Conservation (phyloP, 2,888 invertebrate species). For the Rhagonycha lutea region DNA sequence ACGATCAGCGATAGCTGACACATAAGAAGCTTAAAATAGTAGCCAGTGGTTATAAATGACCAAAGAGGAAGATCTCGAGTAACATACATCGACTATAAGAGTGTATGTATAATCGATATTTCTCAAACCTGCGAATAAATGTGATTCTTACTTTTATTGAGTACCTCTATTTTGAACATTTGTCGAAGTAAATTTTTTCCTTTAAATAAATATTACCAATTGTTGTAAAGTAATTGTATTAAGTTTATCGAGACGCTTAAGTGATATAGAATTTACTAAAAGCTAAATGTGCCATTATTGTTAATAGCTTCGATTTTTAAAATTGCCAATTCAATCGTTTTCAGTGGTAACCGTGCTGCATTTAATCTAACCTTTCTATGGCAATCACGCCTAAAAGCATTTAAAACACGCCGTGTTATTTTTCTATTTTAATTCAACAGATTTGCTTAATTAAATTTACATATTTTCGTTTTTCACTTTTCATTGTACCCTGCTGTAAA, state of each 20-base stretch:
- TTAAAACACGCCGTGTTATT: conserved; percentile 22
- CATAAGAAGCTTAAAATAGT: conserved; percentile 32
- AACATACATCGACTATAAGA: conserved; percentile 9
- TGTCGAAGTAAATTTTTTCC: background rate
- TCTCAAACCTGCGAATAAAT: background rate
- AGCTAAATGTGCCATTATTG: conserved; percentile 29
- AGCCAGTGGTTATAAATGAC: conserved; percentile 30
- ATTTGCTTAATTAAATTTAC: conserved; percentile 33
- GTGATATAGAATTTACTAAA: conserved; percentile 23
- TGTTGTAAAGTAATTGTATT: conserved; percentile 3
- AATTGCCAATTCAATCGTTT: conserved; percentile 31
- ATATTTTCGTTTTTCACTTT: conserved; percentile 1
- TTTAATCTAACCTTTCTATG: conserved; percentile 30
- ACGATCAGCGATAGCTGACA: conserved; percentile 34
- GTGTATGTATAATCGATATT: conserved; percentile 9
- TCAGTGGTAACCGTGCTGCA: conserved; percentile 25
- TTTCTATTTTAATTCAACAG: conserved; percentile 31
- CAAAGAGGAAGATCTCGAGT: conserved; percentile 14
- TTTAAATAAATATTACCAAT: background rate
- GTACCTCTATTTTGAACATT: background rate
- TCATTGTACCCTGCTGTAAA: background rate
- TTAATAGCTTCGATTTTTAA: conserved; percentile 32
- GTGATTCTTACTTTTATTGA: background rate
- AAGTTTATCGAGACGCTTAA: conserved; percentile 20
- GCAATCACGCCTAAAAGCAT: conserved; percentile 28